These are phyloP conservation scores for Nixonia krombeini DNA, from an alignment of 1,140 invertebrate species.

Conservation along the genomic window DNA sequence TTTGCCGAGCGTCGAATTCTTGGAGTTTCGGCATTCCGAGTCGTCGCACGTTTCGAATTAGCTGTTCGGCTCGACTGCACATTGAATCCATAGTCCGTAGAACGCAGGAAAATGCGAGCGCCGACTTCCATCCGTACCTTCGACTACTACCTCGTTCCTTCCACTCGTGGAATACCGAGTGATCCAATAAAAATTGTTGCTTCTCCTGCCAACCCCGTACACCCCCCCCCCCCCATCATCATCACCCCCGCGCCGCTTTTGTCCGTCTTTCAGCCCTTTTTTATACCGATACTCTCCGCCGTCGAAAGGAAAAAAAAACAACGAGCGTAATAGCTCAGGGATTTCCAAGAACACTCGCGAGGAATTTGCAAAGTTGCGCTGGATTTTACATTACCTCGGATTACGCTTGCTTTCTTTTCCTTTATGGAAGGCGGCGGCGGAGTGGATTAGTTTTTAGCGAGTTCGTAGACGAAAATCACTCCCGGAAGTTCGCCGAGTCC, in stretches of 20 bases:
- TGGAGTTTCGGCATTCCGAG: constrained; percentile 55
- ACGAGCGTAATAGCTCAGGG: too few species aligned
- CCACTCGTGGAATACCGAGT: constrained; percentile 25
- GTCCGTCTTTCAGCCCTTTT: too few species aligned
- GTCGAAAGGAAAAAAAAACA: too few species aligned
- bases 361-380: too few species aligned
- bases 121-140: constrained; percentile 31
- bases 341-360: too few species aligned
- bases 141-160: constrained; percentile 29
- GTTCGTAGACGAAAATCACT: too few species aligned
- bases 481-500: too few species aligned
- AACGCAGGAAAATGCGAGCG: constrained; percentile 54
- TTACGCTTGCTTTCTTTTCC: too few species aligned
- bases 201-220: background rate
- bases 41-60: constrained; percentile 69
- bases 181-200: constrained; percentile 32
- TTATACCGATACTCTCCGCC: too few species aligned
- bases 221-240: background rate
- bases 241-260: background rate
- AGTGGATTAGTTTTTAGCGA: too few species aligned
- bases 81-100: constrained; percentile 60
- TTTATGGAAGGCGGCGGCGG: too few species aligned
- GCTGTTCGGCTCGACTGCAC: constrained; percentile 64
- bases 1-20: constrained; percentile 36
- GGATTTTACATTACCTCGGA: too few species aligned